phyloP scores from a whole-genome alignment of 2,888 invertebrate species.

The Cosmopolites sordidus region DNA sequence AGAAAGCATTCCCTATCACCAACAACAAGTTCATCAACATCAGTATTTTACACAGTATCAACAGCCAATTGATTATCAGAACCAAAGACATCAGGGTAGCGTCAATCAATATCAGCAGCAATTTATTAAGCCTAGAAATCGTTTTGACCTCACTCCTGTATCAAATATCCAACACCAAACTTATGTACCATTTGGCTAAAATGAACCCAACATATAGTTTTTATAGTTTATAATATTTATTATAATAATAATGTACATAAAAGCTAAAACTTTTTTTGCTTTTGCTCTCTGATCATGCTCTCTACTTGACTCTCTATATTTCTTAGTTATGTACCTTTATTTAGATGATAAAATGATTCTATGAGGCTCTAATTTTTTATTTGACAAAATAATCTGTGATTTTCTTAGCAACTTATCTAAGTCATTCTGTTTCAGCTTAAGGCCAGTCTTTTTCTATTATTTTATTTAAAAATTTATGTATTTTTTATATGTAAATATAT shows the following conservation, averaged over 20 bases:
- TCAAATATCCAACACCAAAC: constrained; percentile 30
- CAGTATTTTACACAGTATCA: background rate
- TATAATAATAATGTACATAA: background rate
- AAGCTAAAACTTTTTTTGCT: background rate
- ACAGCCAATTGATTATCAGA: constrained; percentile 23
- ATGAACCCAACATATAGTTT: no score
- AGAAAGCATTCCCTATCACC: constrained; percentile 29
- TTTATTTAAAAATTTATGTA: background rate
- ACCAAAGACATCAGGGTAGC: constrained; percentile 36
- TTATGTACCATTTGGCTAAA: constrained; percentile 35
- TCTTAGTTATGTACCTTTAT: constrained; percentile 2
- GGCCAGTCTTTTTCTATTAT: constrained; percentile 7
- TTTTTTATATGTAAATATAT: constrained; percentile 4
- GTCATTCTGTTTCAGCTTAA: constrained; percentile 4
- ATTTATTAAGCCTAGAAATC: constrained; percentile 38
- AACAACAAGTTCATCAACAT: constrained; percentile 32
- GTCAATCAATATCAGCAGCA: constrained; percentile 38
- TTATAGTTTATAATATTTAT: background rate
- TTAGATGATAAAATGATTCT: background rate
- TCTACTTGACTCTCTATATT: background rate
- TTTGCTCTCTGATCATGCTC: background rate
- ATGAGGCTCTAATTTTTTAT: constrained; percentile 1
- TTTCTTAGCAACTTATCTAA: constrained; percentile 9
- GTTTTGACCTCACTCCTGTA: constrained; percentile 37
- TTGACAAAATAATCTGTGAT: constrained; percentile 11